Base-by-base conservation (phyloP, 2,113 vertebrate species). In the Emydura subglobosa region DNA sequence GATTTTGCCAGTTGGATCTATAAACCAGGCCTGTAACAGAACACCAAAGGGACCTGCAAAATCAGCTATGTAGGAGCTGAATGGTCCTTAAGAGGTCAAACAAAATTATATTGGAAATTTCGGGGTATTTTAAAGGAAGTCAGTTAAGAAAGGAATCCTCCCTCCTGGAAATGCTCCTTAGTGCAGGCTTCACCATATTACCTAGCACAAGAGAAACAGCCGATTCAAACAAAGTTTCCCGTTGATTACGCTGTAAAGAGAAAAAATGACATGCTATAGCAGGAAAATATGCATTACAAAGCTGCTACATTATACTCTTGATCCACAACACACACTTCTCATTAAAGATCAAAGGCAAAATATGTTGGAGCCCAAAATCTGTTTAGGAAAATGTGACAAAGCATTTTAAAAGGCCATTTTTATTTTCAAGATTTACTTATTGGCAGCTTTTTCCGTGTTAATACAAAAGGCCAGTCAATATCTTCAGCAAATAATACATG, bases 291-390 rank as follows among this genome's bases (percentile, higher is more conserved):
- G 78, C 47, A 57, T 55, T 44, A 51, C 4, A 7, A 95, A 88
- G 53, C 83, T 89, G 82, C 2, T 4, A 81, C 34, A 55, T 81
- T 79, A 91, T 31, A 84, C 82, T 84, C 3, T 0, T 47, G 57
- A 50, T 34, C 82, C 42, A 57, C 5, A 55, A 49, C 34, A 79
- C 39, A 11, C 5, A 83, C 5, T 47, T 87, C 83, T n/a, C 4
- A 0, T 59, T 83, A 79, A 68, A 44, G 51, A 91, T 88, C 87
- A 93, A 97, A 96, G 95, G 96, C 96, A 97, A 95, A 85, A 72
- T 79, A 95, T 79, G 65, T 96, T 54, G 44, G 6, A 92, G 83
- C 83, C 89, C 57, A 68, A 92, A 91, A 6, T 44, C 49, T 81
- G 94, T 34, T 34, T 51, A 88, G 82, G 21, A 95, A 93, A 76